Evolutionary conservation across 2,113 vertebrate species (phyloP), one percentile per base, ranked within the genome.

Genomic region (Mesoclemmys tuberculata): DNA sequence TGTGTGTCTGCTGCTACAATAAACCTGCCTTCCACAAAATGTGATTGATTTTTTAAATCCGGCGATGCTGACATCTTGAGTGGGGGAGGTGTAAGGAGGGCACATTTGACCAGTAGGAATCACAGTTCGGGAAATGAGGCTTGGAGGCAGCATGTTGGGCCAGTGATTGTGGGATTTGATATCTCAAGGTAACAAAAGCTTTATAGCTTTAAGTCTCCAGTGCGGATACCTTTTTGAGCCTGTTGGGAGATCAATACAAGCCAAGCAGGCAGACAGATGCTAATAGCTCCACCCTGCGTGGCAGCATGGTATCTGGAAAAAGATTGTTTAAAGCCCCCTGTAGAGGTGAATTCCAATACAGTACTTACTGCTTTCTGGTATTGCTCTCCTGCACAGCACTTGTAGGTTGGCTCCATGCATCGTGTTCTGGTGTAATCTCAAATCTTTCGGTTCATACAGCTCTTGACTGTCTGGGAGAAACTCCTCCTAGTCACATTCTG

Each of bases 21-120:
- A 44, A 0, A 0, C 61, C 0, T 21, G 52, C 24, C 56, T 91
- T 24, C 71, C 87, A 1, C 64, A 41, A 51, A 41, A 0, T 41
- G n/a, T 58, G 27, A 24, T 55, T 55, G 54, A 55, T 55, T 55
- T 54, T 55, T 55, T 24, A 55, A 55, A 55, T 55, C 54, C 22
- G 21, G 54, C 19, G 54, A 55, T 7, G 0, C 4, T 14, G 31
- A 1, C 54, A 24, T 26, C 54, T 26, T 55, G 54, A 55, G 54
- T 26, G 54, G 19, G 54, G 22, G 54, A 55, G 22, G 9, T 9
- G 18, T 55, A 24, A 55, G 54, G 22, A 55, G 54, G 54, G 19
- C 9, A 26, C 54, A 55, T 55, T 55, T 55, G 54, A 55, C 54
- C 54, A 55, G 21, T 55, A 26, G 54, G 24, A 55, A 55, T 55